phyloP scores from a whole-genome alignment of 1,140 invertebrate species.

The Leptinotarsa defecta region DNA sequence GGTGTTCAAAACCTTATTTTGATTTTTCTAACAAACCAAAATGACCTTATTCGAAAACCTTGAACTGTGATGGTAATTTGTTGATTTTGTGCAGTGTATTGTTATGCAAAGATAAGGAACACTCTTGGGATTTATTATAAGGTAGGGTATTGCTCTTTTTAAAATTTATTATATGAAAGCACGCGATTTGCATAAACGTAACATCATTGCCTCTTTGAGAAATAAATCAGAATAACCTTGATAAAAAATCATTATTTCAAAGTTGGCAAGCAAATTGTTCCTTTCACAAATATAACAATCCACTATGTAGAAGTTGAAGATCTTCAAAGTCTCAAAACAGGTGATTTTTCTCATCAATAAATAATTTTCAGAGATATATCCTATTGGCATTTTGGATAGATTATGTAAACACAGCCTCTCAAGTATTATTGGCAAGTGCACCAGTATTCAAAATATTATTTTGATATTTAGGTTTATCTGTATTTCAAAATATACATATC shows the following conservation, averaged over 20 bases:
- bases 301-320: no score
- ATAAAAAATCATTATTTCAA: conserved; percentile 14
- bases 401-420: no score
- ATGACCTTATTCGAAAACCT: neutral
- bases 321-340: no score
- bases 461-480: no score
- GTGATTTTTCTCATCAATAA: no score
- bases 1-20: neutral
- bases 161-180: neutral
- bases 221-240: conserved; percentile 15
- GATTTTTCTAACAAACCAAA: neutral
- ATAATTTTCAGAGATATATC: no score
- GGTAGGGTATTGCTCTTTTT: neutral
- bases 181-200: neutral
- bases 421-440: no score
- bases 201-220: neutral
- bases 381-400: no score
- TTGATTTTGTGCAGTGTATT: neutral
- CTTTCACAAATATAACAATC: neutral
- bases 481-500: no score
- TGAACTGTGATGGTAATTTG: conserved; percentile 6
- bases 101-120: neutral
- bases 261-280: neutral
- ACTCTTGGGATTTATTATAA: neutral
- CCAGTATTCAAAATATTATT: no score